Evolutionary conservation across 2,113 vertebrate genomes (phyloP).

Genomic region (Stigmatopora nigra): DNA sequence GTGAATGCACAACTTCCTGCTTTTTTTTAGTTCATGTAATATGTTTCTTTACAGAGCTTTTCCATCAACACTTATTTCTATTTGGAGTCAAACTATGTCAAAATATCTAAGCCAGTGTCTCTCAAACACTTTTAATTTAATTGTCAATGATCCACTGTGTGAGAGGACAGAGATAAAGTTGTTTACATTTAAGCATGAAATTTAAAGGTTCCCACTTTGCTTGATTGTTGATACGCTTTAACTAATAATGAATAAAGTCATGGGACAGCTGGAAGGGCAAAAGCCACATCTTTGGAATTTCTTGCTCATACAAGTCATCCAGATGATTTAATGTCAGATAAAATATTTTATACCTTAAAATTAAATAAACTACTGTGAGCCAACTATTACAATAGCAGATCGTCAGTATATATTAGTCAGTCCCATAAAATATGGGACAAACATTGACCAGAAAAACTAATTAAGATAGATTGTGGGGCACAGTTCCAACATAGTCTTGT

Average conservation of each 20-base stretch:
- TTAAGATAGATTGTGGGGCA: conserved; percentile 18
- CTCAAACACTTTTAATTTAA: not conserved
- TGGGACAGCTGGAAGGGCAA: conserved; percentile 24
- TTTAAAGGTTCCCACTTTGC: conserved; percentile 20
- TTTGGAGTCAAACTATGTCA: not conserved
- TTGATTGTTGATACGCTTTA: conserved; percentile 24
- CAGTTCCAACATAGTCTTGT: conserved; percentile 33
- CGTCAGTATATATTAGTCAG: not conserved
- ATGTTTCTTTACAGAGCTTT: not conserved
- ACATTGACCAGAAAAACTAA: conserved; percentile 15
- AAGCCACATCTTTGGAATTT: conserved; percentile 27
- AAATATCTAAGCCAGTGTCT: not conserved
- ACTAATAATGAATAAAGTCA: conserved; percentile 22
- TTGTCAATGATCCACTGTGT: not conserved
- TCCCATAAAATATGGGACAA: not conserved
- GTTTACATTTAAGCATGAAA: too few relatives aligned
- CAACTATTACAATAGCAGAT: not conserved
- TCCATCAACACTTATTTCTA: not conserved
- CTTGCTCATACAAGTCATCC: conserved; percentile 1
- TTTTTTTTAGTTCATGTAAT: conserved; percentile 1
- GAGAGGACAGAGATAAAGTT: not conserved
- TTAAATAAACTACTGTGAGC: not conserved
- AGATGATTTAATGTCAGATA: not conserved
- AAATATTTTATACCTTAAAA: not conserved
- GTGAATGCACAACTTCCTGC: conserved; percentile 41